Evolutionary conservation across 2,113 vertebrate species (phyloP).

Genomic region (Myotis lucifugus): DNA sequence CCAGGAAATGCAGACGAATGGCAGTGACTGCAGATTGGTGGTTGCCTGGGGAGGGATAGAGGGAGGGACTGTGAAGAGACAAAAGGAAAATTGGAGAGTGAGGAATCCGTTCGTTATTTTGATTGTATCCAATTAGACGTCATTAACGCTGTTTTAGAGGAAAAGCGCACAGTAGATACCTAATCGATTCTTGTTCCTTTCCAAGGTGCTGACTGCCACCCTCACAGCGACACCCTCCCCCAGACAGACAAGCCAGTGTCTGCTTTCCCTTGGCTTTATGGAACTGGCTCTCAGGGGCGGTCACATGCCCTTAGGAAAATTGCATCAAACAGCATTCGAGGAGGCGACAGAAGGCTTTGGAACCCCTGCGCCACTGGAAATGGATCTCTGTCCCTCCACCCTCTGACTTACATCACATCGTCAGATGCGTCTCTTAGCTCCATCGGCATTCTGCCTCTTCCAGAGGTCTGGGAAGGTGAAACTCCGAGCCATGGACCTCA

Average conservation of each 20-base stretch:
- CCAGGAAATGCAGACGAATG: neutral
- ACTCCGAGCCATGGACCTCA: neutral
- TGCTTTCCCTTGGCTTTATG: slow-evolving; percentile 8
- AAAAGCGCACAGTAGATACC: neutral
- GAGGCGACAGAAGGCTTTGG: neutral
- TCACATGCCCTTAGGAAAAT: neutral
- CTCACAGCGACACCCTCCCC: neutral
- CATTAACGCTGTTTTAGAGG: neutral
- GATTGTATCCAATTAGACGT: neutral
- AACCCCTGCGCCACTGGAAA: neutral
- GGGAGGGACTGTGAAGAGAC: neutral
- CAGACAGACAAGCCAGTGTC: neutral
- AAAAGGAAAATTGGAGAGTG: neutral
- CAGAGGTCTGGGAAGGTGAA: neutral
- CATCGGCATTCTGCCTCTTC: neutral
- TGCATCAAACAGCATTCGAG: neutral
- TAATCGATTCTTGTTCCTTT: neutral
- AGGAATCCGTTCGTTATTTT: neutral
- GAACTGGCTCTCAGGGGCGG: neutral
- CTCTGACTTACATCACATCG: neutral
- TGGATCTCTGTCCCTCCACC: neutral
- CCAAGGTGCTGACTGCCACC: neutral
- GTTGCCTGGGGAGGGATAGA: neutral
- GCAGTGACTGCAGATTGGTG: neutral
- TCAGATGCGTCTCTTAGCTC: neutral